Evolutionary conservation across 2,888 invertebrate genomes (phyloP).

Genomic region (Drosophila yooni): DNA sequence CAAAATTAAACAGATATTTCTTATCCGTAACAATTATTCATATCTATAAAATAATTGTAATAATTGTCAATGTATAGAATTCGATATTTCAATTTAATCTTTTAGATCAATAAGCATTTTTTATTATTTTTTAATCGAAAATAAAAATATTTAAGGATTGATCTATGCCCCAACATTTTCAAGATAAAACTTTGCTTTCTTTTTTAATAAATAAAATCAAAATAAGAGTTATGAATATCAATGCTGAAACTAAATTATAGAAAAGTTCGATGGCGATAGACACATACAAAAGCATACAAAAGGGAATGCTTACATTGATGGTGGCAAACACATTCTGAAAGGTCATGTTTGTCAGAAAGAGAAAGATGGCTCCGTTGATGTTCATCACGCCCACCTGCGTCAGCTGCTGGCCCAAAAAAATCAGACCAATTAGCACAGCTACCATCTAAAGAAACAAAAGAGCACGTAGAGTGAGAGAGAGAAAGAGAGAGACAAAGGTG

Average conservation of each 20-base stretch:
- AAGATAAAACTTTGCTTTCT: background rate
- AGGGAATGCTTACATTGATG: constrained; percentile 89
- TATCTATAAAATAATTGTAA: background rate
- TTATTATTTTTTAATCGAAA: too few relatives aligned
- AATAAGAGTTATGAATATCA: background rate
- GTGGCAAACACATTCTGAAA: constrained; percentile 98
- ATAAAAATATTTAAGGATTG: background rate
- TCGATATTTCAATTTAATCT: background rate
- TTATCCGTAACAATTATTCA: background rate
- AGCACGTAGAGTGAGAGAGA: background rate
- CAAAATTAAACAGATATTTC: background rate
- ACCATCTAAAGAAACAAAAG: constrained; percentile 89
- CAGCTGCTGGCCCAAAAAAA: constrained; percentile 93
- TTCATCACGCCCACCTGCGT: constrained; percentile 97
- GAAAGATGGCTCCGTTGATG: constrained; percentile 95
- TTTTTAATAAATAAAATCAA: background rate
- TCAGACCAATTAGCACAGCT: constrained; percentile 93
- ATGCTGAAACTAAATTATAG: background rate
- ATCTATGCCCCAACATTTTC: background rate
- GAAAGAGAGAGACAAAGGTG: background rate
- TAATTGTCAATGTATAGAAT: too few relatives aligned
- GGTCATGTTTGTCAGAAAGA: constrained; percentile 96
- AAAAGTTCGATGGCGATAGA: background rate
- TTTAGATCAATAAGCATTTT: background rate
- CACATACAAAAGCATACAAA: too few relatives aligned